Base-by-base conservation (phyloP, 2,888 invertebrate species). In the Argyresthia goedartella region DNA sequence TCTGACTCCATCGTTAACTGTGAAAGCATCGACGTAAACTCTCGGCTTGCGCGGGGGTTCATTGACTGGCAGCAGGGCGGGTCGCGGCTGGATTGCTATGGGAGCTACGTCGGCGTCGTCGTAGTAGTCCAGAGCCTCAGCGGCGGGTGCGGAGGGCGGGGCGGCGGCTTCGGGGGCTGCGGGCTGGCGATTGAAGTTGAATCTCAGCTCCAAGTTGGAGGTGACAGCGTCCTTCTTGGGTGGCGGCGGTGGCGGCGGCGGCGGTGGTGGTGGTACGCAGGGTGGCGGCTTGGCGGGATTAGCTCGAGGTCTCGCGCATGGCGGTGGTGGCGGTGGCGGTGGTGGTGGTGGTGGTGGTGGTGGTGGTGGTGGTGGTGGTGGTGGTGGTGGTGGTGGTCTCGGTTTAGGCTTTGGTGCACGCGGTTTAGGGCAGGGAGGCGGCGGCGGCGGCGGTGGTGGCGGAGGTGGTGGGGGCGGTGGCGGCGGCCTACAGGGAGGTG, bases 1-100 rank as follows among this genome's bases (percentile, higher is more conserved):
- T n/a, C n/a, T n/a, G n/a, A n/a, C 73, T n/a, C 87, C 56, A 87
- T 86, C 10, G n/a, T n/a, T n/a, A n/a, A n/a, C n/a, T n/a, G n/a
- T n/a, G n/a, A n/a, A n/a, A n/a, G 87, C 77, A 59, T 72, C 87
- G 13, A 87, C 85, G 50, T 82, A 76, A 0, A n/a, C n/a, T n/a
- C n/a, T n/a, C n/a, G 84, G 80, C 14, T 71, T 64, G 2, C 76
- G 71, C 41, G 76, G 73, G 25, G 62, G 63, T 49, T 69, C 64
- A n/a, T n/a, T n/a, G n/a, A 59, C 60, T 2, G 85, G 84, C 16
- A 85, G 62, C 25, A 61, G 66, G 0, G 81, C 84, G 9, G 84
- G 81, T n/a, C 73, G 73, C 0, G 85, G 85, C 52, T 67, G 63
- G 49, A 84, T 76, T 2, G 76, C 66, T 4, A 82, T 73, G 0